Conservation (phyloP, 2,888 invertebrate species). For the Cephus sareptanus region DNA sequence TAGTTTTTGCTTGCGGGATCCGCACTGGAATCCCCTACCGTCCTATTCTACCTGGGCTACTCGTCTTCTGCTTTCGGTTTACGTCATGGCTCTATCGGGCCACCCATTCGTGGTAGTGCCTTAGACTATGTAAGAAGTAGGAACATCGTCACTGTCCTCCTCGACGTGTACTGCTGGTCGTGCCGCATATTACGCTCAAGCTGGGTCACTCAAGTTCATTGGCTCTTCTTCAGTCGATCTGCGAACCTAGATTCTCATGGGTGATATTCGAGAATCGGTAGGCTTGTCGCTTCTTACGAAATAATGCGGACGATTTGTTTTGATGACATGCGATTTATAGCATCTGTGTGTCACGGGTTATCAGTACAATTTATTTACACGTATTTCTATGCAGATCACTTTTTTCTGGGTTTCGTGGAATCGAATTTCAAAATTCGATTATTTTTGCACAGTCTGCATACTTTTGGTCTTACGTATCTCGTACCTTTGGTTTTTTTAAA, state of each 20-base stretch:
- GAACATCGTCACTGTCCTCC: background rate
- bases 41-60: background rate
- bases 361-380: background rate
- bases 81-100: background rate
- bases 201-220: slow-evolving; percentile 57
- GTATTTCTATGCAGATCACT: too few species aligned
- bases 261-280: background rate
- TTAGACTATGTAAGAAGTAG: background rate
- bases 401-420: too few species aligned
- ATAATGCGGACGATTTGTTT: background rate
- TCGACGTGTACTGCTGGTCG: background rate
- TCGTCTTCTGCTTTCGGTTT: background rate
- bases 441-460: too few species aligned
- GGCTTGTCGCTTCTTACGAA: background rate
- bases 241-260: slow-evolving; percentile 12
- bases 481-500: background rate
- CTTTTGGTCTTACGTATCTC: too few species aligned
- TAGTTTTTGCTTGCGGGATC: too few species aligned
- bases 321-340: background rate
- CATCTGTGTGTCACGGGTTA: background rate
- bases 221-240: slow-evolving; percentile 46
- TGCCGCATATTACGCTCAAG: background rate
- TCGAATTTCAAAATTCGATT: too few species aligned
- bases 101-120: background rate
- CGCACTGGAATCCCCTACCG: too few species aligned